Base-by-base conservation (phyloP, 2,888 invertebrate genomes). In the Tinea semifulvella region DNA sequence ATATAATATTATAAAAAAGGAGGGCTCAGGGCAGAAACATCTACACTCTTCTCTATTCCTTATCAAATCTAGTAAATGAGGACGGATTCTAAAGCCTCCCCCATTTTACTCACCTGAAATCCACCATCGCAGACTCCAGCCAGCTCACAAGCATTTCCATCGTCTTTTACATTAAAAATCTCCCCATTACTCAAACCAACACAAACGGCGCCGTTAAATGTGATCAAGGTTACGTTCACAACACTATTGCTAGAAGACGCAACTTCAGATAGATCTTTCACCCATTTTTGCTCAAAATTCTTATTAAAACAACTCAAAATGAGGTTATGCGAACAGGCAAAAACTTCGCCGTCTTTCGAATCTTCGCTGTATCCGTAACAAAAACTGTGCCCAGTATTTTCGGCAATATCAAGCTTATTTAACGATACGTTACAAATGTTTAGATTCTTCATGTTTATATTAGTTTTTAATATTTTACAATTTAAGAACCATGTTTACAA, bases 181-280 rank as follows among this genome's bases (percentile, higher is more conserved):
- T 80, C 75, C 5, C 82, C 82, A 63, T 70, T 75, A 27, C 56
- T 56, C 39, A 79, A 53, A 2, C 73, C 75, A 16, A 80, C 56
- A 46, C 68, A 72, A 22, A 81, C 46, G 17, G 61, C 56, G 50
- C 72, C 65, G 3, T 68, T 57, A 8, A 80, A 57, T 1, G 71
- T 57, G 18, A 81, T 56, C 50, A 63, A 74, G 2, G 72, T 65
- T 13, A 77, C 53, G 50, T 72, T 71, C n/a, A 81, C 54, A 26
- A 74, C 72, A 68, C 74, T 53, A 71, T 73, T 77, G 70, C 83
- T 49, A 56, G 72, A 46, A 62, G 81, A 58, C 14, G 75, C 52
- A 40, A 61, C 43, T 19, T 60, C 54, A 3, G 60, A 57, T 5
- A 80, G 51, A 52, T 73, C 63, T 51, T 59, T 69, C 22, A 48